Conservation (phyloP, 2,113 vertebrate species). For the Arenaria interpres region DNA sequence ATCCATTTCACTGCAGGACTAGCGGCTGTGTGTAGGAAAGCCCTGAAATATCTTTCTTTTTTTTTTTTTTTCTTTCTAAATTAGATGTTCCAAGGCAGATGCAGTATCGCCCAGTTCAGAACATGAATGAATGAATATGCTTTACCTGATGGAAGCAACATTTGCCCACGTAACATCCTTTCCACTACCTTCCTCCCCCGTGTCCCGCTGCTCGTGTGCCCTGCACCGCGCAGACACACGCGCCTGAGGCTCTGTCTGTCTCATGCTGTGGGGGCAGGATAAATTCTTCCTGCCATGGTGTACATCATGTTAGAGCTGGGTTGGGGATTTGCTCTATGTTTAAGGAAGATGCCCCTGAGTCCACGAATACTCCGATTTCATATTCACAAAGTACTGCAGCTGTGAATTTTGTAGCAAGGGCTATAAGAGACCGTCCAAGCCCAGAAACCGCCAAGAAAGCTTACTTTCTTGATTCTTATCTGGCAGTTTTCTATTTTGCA, state of each 20-base stretch:
- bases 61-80: neutral
- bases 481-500: neutral
- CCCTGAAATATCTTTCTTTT: neutral
- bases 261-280: neutral
- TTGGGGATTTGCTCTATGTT: neutral
- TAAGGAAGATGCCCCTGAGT: neutral
- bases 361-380: neutral
- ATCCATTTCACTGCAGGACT: neutral
- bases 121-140: neutral
- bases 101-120: neutral
- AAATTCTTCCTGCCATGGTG: neutral
- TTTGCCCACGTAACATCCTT: neutral
- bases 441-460: neutral
- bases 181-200: neutral
- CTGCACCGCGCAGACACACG: fast-evolving
- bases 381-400: neutral
- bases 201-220: neutral
- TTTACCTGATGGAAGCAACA: neutral
- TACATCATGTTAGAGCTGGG: neutral
- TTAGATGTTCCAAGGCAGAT: neutral
- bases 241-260: neutral
- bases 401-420: neutral
- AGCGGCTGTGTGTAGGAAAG: neutral
- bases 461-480: neutral
- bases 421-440: neutral